phyloP scores from a whole-genome alignment of 2,113 vertebrate genomes.

The Nansenia antarctica region DNA sequence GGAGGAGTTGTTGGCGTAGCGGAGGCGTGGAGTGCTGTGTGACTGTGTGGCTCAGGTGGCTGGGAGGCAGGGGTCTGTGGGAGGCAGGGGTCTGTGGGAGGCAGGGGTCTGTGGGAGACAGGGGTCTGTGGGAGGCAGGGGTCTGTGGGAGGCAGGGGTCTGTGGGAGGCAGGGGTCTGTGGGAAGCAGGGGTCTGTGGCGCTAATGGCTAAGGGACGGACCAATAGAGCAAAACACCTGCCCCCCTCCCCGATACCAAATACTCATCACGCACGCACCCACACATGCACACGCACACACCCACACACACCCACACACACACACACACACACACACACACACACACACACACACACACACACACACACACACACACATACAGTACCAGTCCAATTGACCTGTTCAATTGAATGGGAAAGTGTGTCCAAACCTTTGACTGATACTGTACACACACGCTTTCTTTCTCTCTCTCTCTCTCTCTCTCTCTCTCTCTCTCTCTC shows the following conservation, averaged over 20 bases:
- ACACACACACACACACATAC: no score
- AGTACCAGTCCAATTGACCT: no score
- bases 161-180: conserved; percentile 6
- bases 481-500: background rate
- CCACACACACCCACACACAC: no score
- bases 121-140: conserved; percentile 17
- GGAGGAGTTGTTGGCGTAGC: background rate
- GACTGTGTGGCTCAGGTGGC: conserved; percentile 6
- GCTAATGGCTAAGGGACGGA: conserved; percentile 27
- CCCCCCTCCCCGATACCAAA: no score
- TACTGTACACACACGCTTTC: no score
- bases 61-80: conserved; percentile 15
- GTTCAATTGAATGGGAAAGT: no score
- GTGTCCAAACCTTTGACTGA: no score
- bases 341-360: no score
- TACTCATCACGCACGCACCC: background rate
- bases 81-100: conserved; percentile 14
- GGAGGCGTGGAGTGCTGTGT: no score
- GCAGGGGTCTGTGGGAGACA: conserved; percentile 9
- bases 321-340: no score
- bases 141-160: conserved; percentile 21
- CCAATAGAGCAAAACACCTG: conserved; percentile 41
- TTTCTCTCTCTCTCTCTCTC: background rate
- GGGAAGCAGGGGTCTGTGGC: conserved; percentile 21
- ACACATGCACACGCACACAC: no score